Percentiles rank a stretch among this genome's conserved stretches.
These are phyloP conservation scores for Diloba caeruleocephala DNA, from an alignment of 2,888 invertebrate species.

Conservation along the genomic window DNA sequence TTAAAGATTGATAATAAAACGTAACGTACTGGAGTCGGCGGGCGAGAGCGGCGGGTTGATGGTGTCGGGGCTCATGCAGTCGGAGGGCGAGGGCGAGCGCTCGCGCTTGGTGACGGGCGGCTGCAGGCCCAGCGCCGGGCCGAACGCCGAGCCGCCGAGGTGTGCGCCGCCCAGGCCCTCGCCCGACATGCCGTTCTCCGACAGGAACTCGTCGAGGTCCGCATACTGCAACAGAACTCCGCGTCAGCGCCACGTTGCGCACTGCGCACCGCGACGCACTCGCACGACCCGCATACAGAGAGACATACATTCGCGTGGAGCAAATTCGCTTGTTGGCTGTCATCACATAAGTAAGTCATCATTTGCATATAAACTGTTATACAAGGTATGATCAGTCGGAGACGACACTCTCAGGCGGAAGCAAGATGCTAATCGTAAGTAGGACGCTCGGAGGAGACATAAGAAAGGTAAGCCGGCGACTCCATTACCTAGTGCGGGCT, in stretches of 20 bases:
- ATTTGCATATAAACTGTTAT: slow-evolving; percentile 25
- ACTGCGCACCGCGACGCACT: slow-evolving; percentile 23
- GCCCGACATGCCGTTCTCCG: slow-evolving; percentile 97
- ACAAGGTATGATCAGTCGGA: slow-evolving; percentile 28
- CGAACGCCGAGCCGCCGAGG: slow-evolving; percentile 90
- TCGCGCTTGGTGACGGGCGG: slow-evolving; percentile 95
- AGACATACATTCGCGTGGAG: slow-evolving; percentile 42
- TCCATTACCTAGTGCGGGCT: slow-evolving; percentile 81
- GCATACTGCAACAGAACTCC: slow-evolving; percentile 93
- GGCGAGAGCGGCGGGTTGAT: slow-evolving; percentile 96
- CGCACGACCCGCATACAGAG: slow-evolving; percentile 25
- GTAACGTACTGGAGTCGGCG: slow-evolving; percentile 95
- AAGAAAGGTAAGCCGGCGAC: slow-evolving; percentile 62
- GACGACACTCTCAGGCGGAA: slow-evolving; percentile 37
- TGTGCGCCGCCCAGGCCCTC: slow-evolving; percentile 92
- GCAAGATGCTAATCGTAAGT: slow-evolving; percentile 33
- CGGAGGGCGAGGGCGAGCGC: slow-evolving; percentile 95
- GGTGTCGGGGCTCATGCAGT: slow-evolving; percentile 96
- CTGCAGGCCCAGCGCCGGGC: slow-evolving; percentile 89
- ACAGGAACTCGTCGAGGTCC: slow-evolving; percentile 98
- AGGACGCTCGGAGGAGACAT: slow-evolving; percentile 22
- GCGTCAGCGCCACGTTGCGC: slow-evolving; percentile 34
- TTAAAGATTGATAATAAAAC: too few relatives aligned
- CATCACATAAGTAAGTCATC: slow-evolving; percentile 40
- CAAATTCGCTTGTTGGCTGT: slow-evolving; percentile 54